Base-by-base conservation (phyloP, 2,113 vertebrate genomes). In the Malurus elegans region DNA sequence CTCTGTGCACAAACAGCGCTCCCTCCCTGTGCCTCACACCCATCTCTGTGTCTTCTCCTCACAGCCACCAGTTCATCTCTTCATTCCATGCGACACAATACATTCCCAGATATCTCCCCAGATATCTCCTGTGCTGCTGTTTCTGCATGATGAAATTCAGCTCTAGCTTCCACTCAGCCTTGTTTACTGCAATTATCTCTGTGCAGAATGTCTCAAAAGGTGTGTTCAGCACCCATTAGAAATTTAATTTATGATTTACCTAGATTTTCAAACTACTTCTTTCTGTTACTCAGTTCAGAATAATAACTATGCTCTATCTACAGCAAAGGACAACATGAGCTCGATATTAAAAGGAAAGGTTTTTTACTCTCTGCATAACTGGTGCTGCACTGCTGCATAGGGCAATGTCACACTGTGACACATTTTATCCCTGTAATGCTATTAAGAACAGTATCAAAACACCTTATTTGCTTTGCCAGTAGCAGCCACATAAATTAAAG, bases 401-500 rank as follows among this genome's bases (percentile, higher is more conserved):
- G 84, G 83, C 72, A 74, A 64, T 94, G 90, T 86, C 88, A 91
- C 15, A n/a, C 29, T 60, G 26, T 95, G 92, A 93, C 91, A 96
- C 78, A 56, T 88, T 93, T 96, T 97, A 90, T 91, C 48, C 88
- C 61, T 65, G 48, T 95, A 93, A 92, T 95, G 79, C 72, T 91
- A 80, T 97, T 92, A 97, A 92, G 61, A 93, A 86, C 61, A 86
- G 72, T 65, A 93, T 95, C 78, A 93, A 96, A 96, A 97, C 64
- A 92, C 86, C 84, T 95, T 96, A 95, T 97, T 96, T 96, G 83
- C 62, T 94, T 92, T 95, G 88, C 91, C 86, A 93, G 80, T 82
- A 81, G 83, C 88, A 95, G 79, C 81, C 94, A 93, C 78, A 91
- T 95, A 96, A 96, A 97, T 96, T 96, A 97, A 94, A 91, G 88